These are phyloP conservation scores for Xiphophorus maculatus DNA, from an alignment of 2,113 vertebrate genomes.

Conservation along the genomic window DNA sequence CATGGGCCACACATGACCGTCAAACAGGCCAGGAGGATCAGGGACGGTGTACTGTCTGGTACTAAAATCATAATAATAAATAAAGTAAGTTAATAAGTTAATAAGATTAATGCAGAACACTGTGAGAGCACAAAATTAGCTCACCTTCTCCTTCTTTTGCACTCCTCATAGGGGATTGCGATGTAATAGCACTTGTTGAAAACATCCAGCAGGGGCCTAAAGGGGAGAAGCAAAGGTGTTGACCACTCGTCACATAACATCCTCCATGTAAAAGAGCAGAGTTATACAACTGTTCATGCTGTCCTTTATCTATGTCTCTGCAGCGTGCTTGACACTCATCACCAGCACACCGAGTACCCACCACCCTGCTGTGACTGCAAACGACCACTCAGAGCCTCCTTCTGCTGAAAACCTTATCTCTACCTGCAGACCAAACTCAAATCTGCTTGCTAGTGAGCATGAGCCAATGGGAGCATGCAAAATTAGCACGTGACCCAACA, in stretches of 20 bases:
- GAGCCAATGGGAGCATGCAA: background rate
- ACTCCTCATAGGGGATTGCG: conserved; percentile 81
- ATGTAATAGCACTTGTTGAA: conserved; percentile 81
- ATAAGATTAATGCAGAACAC: background rate
- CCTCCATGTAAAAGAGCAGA: background rate
- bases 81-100: background rate
- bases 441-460: background rate
- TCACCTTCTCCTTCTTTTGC: conserved; percentile 83
- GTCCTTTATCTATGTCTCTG: conserved; percentile 31
- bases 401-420: conserved; percentile 65
- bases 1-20: conserved; percentile 88
- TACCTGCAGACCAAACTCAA: conserved; percentile 8
- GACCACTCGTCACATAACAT: background rate
- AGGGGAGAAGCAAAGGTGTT: conserved; percentile 2
- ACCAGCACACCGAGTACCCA: background rate
- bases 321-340: background rate
- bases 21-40: conserved; percentile 84
- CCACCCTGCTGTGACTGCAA: background rate
- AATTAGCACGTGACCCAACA: conserved; percentile 6
- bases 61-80: conserved; percentile 58
- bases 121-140: background rate
- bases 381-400: conserved; percentile 17
- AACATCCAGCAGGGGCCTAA: conserved; percentile 77
- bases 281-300: background rate
- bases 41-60: conserved; percentile 83